Percentiles rank a stretch among this genome's conserved stretches.
These are phyloP conservation scores for Galeopterus variegatus DNA, from an alignment of 2,113 vertebrate species.

Conservation along the genomic window DNA sequence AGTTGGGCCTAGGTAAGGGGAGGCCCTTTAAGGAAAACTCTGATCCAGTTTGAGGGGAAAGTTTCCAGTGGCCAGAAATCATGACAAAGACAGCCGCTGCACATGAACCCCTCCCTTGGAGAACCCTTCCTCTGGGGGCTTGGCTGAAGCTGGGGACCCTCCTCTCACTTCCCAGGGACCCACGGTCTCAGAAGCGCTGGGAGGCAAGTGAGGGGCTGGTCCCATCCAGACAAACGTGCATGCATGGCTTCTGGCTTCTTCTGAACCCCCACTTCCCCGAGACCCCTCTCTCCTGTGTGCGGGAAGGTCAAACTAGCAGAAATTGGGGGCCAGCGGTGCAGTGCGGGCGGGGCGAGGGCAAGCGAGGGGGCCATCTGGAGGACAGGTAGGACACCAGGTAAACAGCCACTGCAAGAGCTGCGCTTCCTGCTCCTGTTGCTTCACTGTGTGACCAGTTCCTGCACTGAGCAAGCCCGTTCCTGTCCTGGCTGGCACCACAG, in stretches of 20 bases:
- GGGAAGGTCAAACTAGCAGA: background rate
- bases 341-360: no score
- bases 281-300: background rate
- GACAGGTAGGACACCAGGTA: background rate
- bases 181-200: accelerated
- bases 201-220: background rate
- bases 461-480: slow-evolving; percentile 71
- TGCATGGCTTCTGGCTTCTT: background rate
- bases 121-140: background rate
- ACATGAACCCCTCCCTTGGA: background rate
- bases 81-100: background rate
- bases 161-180: background rate
- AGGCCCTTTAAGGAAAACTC: background rate
- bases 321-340: background rate
- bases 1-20: background rate
- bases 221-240: background rate
- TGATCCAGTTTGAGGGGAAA: background rate
- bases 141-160: background rate
- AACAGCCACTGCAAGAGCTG: slow-evolving; percentile 18
- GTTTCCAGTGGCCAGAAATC: background rate
- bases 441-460: slow-evolving; percentile 56
- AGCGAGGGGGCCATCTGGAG: background rate
- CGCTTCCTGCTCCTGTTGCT: background rate
- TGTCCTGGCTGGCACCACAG: slow-evolving; percentile 52
- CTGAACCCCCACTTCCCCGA: no score